phyloP scores from a whole-genome alignment of 1,140 invertebrate genomes.

The Zophobas atratus region DNA sequence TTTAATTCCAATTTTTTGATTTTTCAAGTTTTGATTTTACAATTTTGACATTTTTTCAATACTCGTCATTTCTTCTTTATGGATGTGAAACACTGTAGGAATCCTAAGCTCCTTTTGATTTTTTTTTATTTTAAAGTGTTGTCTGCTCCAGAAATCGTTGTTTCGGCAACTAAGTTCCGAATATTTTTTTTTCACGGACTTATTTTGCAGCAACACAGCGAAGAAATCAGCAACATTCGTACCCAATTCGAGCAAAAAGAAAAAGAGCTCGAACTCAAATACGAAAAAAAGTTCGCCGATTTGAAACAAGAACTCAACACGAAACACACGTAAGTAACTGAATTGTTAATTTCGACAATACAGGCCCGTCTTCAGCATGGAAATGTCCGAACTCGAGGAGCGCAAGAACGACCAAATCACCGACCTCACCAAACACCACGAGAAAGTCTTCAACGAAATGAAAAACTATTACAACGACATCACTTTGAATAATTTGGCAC shows the following conservation, averaged over 20 bases:
- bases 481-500: constrained; percentile 89
- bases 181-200: not conserved
- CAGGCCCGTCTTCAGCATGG: constrained; percentile 69
- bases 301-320: constrained; percentile 83
- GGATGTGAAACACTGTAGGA: too few relatives aligned
- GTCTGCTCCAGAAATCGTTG: too few relatives aligned
- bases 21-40: too few relatives aligned
- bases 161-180: too few relatives aligned
- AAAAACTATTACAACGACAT: constrained; percentile 97
- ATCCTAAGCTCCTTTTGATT: too few relatives aligned
- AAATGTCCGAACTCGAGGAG: constrained; percentile 90
- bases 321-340: constrained; percentile 71
- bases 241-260: constrained; percentile 82
- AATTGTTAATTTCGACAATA: constrained; percentile 4
- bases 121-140: too few relatives aligned
- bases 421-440: constrained; percentile 86
- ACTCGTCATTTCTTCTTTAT: too few relatives aligned
- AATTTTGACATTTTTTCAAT: too few relatives aligned
- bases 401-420: constrained; percentile 90
- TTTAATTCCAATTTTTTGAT: too few relatives aligned
- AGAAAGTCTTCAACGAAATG: constrained; percentile 88
- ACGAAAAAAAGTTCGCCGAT: constrained; percentile 83
- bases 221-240: constrained; percentile 79
- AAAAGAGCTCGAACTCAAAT: constrained; percentile 85
- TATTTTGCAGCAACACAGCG: constrained; percentile 64